A percentile compares a stretch with the other conserved stretches of the same genome.
These are phyloP conservation scores for Rhizomys pruinosus DNA, from an alignment of 2,113 vertebrate species.

Conservation along the genomic window DNA sequence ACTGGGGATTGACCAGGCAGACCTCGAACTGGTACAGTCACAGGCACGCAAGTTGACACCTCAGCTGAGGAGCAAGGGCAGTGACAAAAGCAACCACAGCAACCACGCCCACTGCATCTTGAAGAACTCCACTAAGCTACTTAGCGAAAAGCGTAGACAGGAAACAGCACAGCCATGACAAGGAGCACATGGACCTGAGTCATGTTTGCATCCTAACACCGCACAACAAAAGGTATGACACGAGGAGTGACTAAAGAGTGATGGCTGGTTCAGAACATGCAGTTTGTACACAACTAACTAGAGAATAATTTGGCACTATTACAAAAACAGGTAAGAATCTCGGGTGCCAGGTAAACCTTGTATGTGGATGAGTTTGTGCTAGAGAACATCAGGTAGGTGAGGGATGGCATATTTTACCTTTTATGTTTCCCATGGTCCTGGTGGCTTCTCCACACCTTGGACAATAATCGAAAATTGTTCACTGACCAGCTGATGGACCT, in stretches of 20 bases:
- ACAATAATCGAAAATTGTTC: background rate
- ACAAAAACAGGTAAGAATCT: background rate
- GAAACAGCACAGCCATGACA: background rate
- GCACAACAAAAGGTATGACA: background rate
- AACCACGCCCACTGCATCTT: background rate
- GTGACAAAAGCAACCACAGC: background rate
- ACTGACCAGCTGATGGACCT: background rate
- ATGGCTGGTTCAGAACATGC: background rate
- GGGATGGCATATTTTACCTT: background rate
- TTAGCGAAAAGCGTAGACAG: background rate
- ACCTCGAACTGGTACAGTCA: accelerated
- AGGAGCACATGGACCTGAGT: accelerated
- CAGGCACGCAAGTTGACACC: accelerated
- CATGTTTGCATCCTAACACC: background rate
- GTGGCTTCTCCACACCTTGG: background rate
- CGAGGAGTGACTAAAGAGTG: background rate
- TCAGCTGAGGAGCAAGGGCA: accelerated
- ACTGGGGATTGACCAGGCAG: background rate
- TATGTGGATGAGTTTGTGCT: background rate
- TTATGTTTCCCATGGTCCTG: background rate
- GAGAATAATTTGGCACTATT: background rate
- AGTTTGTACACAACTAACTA: background rate
- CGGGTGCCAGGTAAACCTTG: background rate
- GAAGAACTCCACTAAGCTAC: background rate
- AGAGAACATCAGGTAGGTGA: background rate